These are phyloP conservation scores for Habropoda laboriosa DNA, from an alignment of 1,140 invertebrate genomes.

Conservation along the genomic window DNA sequence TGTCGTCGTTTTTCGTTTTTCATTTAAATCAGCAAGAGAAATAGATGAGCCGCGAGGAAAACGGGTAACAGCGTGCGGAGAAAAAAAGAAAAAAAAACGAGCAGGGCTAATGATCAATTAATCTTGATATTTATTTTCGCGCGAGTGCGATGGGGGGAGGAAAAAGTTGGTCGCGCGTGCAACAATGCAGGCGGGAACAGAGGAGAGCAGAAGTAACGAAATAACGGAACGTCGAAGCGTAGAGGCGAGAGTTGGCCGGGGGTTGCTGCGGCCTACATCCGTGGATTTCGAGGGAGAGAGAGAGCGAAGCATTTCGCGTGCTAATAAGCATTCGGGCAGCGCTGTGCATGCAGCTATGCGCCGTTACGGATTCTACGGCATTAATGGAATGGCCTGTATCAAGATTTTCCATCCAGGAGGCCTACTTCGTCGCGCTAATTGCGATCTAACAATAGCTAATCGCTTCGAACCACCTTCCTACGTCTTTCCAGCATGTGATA, in stretches of 20 bases:
- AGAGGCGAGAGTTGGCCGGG: no score
- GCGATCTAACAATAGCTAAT: conserved; percentile 41
- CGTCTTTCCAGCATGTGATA: no score
- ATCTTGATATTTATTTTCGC: neutral
- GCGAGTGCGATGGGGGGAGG: no score
- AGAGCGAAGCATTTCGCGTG: conserved; percentile 40
- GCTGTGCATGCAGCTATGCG: conserved; percentile 24
- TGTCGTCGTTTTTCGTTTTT: neutral
- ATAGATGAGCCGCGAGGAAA: neutral
- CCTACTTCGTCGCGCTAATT: conserved; percentile 39
- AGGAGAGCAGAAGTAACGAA: neutral
- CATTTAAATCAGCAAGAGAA: neutral
- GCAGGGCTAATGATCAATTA: neutral
- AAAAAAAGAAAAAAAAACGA: no score
- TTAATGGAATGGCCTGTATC: conserved; percentile 60
- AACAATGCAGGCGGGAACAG: neutral
- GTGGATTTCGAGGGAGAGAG: conserved; percentile 23
- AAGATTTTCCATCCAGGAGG: conserved; percentile 57
- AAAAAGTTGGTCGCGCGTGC: neutral
- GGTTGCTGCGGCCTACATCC: neutral
- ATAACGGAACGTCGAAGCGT: conserved; percentile 4
- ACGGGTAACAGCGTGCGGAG: neutral
- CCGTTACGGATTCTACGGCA: conserved; percentile 40
- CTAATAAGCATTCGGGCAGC: conserved; percentile 35
- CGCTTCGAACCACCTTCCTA: neutral